These are phyloP conservation scores for Pluvialis apricaria DNA, from an alignment of 2,113 vertebrate genomes.

Conservation along the genomic window DNA sequence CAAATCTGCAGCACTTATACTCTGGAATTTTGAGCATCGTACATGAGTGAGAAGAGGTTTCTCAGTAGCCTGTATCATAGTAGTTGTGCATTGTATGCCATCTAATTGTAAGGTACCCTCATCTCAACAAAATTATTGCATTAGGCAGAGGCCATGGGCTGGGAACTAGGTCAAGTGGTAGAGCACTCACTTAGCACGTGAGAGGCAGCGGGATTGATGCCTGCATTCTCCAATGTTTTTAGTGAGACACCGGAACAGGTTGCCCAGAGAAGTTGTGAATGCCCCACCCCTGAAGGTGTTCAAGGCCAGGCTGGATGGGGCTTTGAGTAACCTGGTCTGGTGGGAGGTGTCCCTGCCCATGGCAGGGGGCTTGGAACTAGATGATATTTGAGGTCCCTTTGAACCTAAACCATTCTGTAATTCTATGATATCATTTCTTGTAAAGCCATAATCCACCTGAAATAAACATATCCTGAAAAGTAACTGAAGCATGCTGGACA, in stretches of 20 bases:
- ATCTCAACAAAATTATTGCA: neutral
- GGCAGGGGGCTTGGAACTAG: neutral
- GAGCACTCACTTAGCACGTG: constrained; percentile 51
- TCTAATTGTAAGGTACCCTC: neutral
- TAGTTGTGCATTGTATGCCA: neutral
- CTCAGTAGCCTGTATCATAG: neutral
- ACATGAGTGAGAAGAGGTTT: neutral
- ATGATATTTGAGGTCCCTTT: neutral
- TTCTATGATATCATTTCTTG: neutral
- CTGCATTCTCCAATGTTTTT: neutral
- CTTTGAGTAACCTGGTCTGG: neutral
- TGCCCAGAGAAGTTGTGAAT: neutral
- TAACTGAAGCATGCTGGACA: neutral
- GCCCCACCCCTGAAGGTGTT: neutral
- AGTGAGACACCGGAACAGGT: neutral
- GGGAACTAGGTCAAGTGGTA: neutral
- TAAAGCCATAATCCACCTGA: neutral
- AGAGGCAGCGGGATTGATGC: neutral
- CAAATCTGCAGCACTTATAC: neutral
- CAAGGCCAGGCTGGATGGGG: neutral
- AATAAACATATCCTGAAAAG: neutral
- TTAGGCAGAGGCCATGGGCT: neutral
- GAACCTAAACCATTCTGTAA: neutral
- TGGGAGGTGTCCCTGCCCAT: neutral
- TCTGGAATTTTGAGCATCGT: neutral